Conservation (phyloP, 2,888 invertebrate species). For the Hydrotaea diabolus region DNA sequence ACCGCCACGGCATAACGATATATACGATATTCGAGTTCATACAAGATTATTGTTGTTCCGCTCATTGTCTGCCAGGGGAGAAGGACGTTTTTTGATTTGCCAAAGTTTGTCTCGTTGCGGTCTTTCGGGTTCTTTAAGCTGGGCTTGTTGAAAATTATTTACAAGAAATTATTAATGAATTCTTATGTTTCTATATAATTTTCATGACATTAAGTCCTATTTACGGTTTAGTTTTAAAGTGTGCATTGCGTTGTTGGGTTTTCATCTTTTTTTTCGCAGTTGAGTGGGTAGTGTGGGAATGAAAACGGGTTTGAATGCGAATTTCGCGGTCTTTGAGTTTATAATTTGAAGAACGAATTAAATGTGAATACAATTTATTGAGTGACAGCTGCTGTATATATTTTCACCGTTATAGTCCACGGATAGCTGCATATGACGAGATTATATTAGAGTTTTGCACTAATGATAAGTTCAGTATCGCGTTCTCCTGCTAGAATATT, state of each 20-base stretch:
- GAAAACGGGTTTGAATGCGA: conserved; percentile 9
- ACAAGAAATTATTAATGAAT: conserved; percentile 63
- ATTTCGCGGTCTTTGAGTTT: not conserved
- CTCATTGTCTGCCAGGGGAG: conserved; percentile 34
- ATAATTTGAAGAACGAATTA: not conserved
- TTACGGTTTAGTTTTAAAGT: conserved; percentile 44
- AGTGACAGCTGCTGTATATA: too few species aligned
- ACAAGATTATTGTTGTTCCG: conserved; percentile 45
- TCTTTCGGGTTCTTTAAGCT: conserved; percentile 25
- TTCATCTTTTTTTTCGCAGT: not conserved
- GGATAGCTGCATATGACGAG: too few species aligned
- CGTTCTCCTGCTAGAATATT: too few species aligned
- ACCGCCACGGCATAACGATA: not conserved
- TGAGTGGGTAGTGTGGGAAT: conserved; percentile 62
- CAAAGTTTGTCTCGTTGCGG: conserved; percentile 43
- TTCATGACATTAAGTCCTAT: conserved; percentile 65
- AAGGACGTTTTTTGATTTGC: conserved; percentile 46
- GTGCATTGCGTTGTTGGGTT: not conserved
- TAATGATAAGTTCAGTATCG: too few species aligned
- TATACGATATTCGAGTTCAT: not conserved
- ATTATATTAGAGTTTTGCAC: too few species aligned
- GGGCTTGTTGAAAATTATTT: conserved; percentile 59
- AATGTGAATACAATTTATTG: not conserved
- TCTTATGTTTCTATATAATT: conserved; percentile 59
- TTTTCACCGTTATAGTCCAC: too few species aligned